phyloP scores from a whole-genome alignment of 2,797 vertebrate genomes.

The Odontamblyopus rebecca region DNA sequence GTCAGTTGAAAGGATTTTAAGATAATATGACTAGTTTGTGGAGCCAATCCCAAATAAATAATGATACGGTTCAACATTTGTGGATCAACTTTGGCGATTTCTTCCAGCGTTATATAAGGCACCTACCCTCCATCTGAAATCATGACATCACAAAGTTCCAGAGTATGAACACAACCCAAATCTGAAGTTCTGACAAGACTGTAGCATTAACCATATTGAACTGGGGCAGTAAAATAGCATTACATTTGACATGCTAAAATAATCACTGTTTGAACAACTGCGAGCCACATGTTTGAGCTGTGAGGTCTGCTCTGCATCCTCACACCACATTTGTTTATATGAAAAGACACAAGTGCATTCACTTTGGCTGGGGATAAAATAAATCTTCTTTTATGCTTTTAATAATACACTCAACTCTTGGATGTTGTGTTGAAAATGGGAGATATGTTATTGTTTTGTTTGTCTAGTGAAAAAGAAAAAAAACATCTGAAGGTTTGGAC shows the following conservation, averaged over 20 bases:
- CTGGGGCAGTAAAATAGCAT: not conserved
- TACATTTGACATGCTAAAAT: not conserved
- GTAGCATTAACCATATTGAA: not conserved
- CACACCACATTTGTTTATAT: slow-evolving; percentile 22
- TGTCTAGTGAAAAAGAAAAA: too few species aligned
- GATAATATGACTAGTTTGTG: too few species aligned
- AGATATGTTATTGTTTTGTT: too few species aligned
- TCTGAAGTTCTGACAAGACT: not conserved
- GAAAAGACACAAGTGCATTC: slow-evolving; percentile 14
- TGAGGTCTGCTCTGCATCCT: slow-evolving; percentile 19
- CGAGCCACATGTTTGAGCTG: slow-evolving; percentile 41
- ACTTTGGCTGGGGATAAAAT: slow-evolving; percentile 30
- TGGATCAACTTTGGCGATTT: too few species aligned
- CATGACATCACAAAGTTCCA: too few species aligned
- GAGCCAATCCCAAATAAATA: too few species aligned
- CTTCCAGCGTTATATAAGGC: too few species aligned
- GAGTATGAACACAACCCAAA: not conserved
- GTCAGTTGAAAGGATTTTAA: too few species aligned
- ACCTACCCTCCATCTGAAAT: too few species aligned
- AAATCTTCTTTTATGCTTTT: not conserved
- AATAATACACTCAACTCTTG: not conserved
- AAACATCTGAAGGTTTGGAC: too few species aligned
- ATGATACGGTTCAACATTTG: too few species aligned
- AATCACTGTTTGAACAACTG: slow-evolving; percentile 25
- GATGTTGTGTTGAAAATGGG: not conserved